Base-by-base conservation (phyloP, 2,797 vertebrate genomes). In the Helostoma temminkii region DNA sequence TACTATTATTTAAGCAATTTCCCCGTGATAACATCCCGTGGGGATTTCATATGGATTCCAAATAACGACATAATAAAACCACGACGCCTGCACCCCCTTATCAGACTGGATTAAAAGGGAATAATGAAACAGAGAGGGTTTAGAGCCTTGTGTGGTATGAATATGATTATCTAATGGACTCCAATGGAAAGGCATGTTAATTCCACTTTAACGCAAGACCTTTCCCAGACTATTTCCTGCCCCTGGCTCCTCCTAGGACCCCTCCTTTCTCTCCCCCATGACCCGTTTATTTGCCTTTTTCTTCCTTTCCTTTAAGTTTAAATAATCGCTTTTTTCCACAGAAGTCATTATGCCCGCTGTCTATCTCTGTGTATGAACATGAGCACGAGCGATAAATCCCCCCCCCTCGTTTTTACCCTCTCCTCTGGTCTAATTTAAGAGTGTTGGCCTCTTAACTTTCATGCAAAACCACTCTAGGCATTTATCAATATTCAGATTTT, bases 141-240 rank as follows among this genome's bases (percentile, higher is more conserved):
- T 81, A 77, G 85, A 94, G 92, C 91, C 93, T 91, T 94, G 93
- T 95, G 94, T 95, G 93, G 93, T 78, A 94, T 92, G 91, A 93
- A 94, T 93, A 93, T 92, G 90, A 94, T 94, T 94, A 94, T 94
- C 91, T 93, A 93, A 93, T 93, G 84, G 93, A 90, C 81, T 89
- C 88, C 87, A 90, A 90, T 83, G 88, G 89, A 91, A 92, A 89
- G 87, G 88, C 92, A 88, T 93, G 91, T 91, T 91, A 92, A 94
- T 93, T 93, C 90, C 76, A 80, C 89, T 92, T 89, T 89, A 92
- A 91, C 83, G 83, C 84, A 47, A 93, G 93, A 92, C 93, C 92
- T 90, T 94, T 93, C 91, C 83, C 91, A 90, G 92, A 89, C 91
- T 93, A 91, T 93, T 91, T 92, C 39, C 81, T 86, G 91, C 93